These are phyloP conservation scores for Pseudoatta argentina DNA, from an alignment of 1,140 invertebrate species.

Conservation along the genomic window DNA sequence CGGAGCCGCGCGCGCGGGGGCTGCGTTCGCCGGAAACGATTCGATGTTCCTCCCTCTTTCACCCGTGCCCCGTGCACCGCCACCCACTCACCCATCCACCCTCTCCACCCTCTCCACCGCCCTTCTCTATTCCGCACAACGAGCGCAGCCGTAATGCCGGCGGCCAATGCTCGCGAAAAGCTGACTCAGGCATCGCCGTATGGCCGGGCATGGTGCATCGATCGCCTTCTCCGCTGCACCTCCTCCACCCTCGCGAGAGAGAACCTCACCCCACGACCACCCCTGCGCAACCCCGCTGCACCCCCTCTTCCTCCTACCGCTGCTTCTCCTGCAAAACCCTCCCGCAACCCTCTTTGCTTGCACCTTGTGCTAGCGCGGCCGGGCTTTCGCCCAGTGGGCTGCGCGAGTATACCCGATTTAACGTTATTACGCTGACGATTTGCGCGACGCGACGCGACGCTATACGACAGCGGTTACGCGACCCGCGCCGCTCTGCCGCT, in stretches of 20 bases:
- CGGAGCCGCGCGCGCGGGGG: constrained; percentile 50
- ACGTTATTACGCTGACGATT: constrained; percentile 57
- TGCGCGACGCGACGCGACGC: constrained; percentile 38
- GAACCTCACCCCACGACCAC: constrained; percentile 23
- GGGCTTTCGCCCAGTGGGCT: constrained; percentile 50
- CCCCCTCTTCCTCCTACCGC: constrained; percentile 5
- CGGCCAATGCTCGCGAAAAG: constrained; percentile 77
- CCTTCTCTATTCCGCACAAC: constrained; percentile 68
- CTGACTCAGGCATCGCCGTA: constrained; percentile 77
- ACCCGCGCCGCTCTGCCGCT: constrained; percentile 23
- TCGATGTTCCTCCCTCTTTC: constrained; percentile 67
- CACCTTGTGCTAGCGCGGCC: constrained; percentile 63
- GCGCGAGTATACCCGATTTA: constrained; percentile 72
- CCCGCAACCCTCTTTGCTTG: constrained; percentile 53
- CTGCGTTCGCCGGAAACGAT: constrained; percentile 75
- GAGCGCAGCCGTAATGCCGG: constrained; percentile 75
- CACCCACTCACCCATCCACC: too few species aligned
- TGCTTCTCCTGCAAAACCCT: constrained; percentile 22
- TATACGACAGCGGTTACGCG: constrained; percentile 16
- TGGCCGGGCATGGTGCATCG: constrained; percentile 77
- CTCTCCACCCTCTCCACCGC: constrained; percentile 36
- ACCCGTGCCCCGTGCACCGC: constrained; percentile 16
- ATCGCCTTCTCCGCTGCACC: constrained; percentile 78
- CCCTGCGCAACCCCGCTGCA: neutral
- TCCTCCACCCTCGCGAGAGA: constrained; percentile 64